Base-by-base conservation (phyloP, 1,140 invertebrate species). In the Elysia chlorotica region DNA sequence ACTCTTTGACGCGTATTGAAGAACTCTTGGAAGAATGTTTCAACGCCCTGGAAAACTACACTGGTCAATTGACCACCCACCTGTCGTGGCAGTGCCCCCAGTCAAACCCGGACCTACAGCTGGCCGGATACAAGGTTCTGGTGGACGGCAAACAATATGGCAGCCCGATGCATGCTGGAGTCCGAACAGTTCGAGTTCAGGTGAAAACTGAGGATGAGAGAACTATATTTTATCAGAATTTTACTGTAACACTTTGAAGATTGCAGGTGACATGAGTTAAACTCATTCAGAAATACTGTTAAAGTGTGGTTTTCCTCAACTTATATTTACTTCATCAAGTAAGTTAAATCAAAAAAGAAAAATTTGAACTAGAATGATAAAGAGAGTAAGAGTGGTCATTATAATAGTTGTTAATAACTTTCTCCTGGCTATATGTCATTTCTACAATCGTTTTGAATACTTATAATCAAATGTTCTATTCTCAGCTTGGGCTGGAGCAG, bases 131-230 rank as follows among this genome's bases (percentile, higher is more conserved):
- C 75, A 85, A 85, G 70, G 81, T 87, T 10, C 77, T 87, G 59
- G 83, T 88, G 30, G 85, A 88, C 78, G 85, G 85, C 10, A 86
- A 87, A 76, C 86, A 88, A 71, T 88, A 87, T 73, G 87, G 87
- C 10, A 83, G 75, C 65, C 78, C 82, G 17, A 79, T 88, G 74
- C 82, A 85, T 75, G 74, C 82, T 21, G 81, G 81, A 56, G 78
- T 85, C 2, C 83, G 78, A 63, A 85, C 76, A 53, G 80, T 87
- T 30, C 75, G 82, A 53, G 79, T 88, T 35, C 86, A 86, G 82
- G 85, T 86, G 73, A n/a, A n/a, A n/a, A n/a, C n/a, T n/a, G n/a
- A n/a, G n/a, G n/a, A n/a, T n/a, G n/a, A n/a, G n/a, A n/a, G n/a
- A n/a, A n/a, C n/a, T n/a, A n/a, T n/a, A n/a, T n/a, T n/a, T n/a